A percentile compares a stretch with the other conserved stretches of the same genome.
Conservation (phyloP, 2,888 invertebrate species). For the Callyntrura sp. region DNA sequence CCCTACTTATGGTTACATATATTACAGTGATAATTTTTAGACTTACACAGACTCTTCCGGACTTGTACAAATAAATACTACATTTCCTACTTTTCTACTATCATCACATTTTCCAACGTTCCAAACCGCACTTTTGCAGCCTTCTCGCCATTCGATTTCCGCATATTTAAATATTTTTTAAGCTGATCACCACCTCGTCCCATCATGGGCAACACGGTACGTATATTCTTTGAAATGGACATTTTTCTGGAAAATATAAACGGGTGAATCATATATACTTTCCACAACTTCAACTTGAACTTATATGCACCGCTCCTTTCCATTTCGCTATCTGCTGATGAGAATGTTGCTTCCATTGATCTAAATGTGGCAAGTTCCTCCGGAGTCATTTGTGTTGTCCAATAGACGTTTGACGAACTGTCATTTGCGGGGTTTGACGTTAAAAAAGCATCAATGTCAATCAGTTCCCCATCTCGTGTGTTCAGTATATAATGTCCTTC, state of each 20-base stretch:
- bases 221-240: background rate
- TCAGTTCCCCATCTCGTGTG: slow-evolving; percentile 3
- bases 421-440: background rate
- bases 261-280: slow-evolving; percentile 4
- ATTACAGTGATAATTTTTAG: no score
- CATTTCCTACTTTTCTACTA: no score
- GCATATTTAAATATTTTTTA: background rate
- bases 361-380: background rate
- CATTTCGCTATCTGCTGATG: background rate
- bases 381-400: background rate
- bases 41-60: no score
- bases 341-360: background rate
- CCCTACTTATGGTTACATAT: no score
- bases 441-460: background rate
- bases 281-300: background rate
- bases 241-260: background rate
- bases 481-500: background rate
- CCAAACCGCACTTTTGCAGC: background rate
- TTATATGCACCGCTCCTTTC: background rate
- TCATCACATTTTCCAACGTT: no score
- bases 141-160: background rate
- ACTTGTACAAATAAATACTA: no score
- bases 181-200: background rate
- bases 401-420: no score
- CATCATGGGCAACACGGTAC: background rate